Conservation (phyloP, 2,888 invertebrate species). For the Epirrhoe alternata region DNA sequence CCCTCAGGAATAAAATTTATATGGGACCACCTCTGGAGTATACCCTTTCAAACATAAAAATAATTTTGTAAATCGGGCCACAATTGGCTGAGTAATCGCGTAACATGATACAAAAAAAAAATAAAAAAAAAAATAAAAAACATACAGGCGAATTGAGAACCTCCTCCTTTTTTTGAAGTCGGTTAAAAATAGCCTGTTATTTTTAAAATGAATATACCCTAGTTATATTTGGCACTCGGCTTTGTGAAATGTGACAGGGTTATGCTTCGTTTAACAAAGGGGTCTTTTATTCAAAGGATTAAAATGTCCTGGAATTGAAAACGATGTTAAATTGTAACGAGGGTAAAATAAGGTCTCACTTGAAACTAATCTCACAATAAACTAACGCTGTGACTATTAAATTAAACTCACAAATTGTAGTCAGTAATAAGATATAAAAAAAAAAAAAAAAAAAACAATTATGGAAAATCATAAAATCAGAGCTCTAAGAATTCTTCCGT, state of each 20-base stretch:
- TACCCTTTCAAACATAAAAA: no score
- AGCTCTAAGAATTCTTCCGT: neutral
- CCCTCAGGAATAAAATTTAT: no score
- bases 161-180: no score
- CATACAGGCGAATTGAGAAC: no score
- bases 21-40: no score
- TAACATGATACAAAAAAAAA: no score
- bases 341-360: neutral
- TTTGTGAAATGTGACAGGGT: conserved; percentile 26
- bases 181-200: conserved; percentile 16
- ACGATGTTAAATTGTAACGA: conserved; percentile 15
- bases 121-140: no score
- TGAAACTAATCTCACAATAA: neutral
- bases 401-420: neutral
- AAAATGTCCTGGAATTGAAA: conserved; percentile 26
- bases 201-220: conserved; percentile 25
- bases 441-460: no score
- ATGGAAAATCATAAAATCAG: neutral
- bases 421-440: neutral
- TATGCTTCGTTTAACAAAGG: conserved; percentile 29
- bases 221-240: conserved; percentile 13
- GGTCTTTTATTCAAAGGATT: conserved; percentile 23
- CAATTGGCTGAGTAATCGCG: no score
- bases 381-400: neutral
- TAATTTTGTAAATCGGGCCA: no score